Percentiles rank a stretch among this genome's conserved stretches.
These are phyloP conservation scores for Ascaphus truei DNA, from an alignment of 2,113 vertebrate genomes.

Conservation along the genomic window DNA sequence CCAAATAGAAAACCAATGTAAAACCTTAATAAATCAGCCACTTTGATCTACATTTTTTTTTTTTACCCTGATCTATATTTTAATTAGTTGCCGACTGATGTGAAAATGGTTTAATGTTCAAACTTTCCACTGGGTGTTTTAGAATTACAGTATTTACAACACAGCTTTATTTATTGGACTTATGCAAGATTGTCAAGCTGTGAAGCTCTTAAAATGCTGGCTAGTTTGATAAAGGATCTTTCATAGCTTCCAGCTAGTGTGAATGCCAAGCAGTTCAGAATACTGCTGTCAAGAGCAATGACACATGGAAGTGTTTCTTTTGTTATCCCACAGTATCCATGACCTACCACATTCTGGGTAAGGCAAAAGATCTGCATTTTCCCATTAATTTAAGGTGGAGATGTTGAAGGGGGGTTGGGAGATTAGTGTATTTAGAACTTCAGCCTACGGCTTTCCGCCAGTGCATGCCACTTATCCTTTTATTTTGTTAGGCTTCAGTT, in stretches of 20 bases:
- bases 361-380: slow-evolving; percentile 52
- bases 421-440: slow-evolving; percentile 16
- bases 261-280: slow-evolving; percentile 44
- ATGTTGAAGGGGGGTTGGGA: slow-evolving; percentile 13
- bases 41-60: too few relatives aligned
- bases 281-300: slow-evolving; percentile 45
- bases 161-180: slow-evolving; percentile 42
- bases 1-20: too few relatives aligned
- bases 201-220: slow-evolving; percentile 47
- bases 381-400: slow-evolving; percentile 53
- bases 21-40: too few relatives aligned
- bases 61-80: too few relatives aligned
- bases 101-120: background rate
- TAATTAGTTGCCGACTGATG: background rate
- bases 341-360: slow-evolving; percentile 48
- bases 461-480: slow-evolving; percentile 11
- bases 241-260: slow-evolving; percentile 46
- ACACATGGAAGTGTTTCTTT: slow-evolving; percentile 50
- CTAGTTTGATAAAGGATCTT: slow-evolving; percentile 41
- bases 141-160: slow-evolving; percentile 48
- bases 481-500: slow-evolving; percentile 18
- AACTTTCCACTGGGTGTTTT: background rate
- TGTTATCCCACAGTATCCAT: slow-evolving; percentile 41
- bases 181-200: slow-evolving; percentile 35
- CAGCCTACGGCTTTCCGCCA: slow-evolving; percentile 14